phyloP scores from a whole-genome alignment of 2,888 invertebrate species.

The Leucoma salicis region DNA sequence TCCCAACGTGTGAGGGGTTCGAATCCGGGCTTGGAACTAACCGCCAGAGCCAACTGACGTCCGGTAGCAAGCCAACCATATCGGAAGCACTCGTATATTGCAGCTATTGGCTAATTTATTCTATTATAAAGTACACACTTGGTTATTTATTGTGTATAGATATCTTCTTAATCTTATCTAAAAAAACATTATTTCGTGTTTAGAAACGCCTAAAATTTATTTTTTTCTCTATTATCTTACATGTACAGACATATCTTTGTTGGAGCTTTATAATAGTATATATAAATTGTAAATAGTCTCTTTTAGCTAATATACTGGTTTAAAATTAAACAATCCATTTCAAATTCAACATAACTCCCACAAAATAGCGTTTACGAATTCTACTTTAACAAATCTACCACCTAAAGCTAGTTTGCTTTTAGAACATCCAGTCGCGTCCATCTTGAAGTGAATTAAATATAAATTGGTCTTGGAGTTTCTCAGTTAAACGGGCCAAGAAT shows the following conservation, averaged over 20 bases:
- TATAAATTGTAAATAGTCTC: neutral
- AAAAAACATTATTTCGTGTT: too few relatives aligned
- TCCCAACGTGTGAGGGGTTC: slow-evolving; percentile 75
- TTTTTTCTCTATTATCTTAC: too few relatives aligned
- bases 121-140: neutral
- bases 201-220: too few relatives aligned
- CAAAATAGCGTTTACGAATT: neutral
- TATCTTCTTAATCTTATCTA: too few relatives aligned
- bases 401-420: neutral
- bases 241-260: too few relatives aligned
- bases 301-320: neutral
- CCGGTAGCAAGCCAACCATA: slow-evolving; percentile 68
- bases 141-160: neutral
- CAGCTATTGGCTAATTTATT: slow-evolving; percentile 64
- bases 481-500: slow-evolving; percentile 36
- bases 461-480: slow-evolving; percentile 35
- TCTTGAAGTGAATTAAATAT: slow-evolving; percentile 41
- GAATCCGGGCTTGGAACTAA: slow-evolving; percentile 69
- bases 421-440: slow-evolving; percentile 38
- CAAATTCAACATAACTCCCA: neutral
- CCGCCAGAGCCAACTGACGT: slow-evolving; percentile 70
- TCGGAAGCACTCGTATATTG: slow-evolving; percentile 70
- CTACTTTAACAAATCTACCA: neutral
- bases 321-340: neutral
- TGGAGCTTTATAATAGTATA: too few relatives aligned